Percentiles rank a stretch among this genome's conserved stretches.
These are phyloP conservation scores for Drosophila emarginata DNA, from an alignment of 2,888 invertebrate genomes.

Conservation along the genomic window DNA sequence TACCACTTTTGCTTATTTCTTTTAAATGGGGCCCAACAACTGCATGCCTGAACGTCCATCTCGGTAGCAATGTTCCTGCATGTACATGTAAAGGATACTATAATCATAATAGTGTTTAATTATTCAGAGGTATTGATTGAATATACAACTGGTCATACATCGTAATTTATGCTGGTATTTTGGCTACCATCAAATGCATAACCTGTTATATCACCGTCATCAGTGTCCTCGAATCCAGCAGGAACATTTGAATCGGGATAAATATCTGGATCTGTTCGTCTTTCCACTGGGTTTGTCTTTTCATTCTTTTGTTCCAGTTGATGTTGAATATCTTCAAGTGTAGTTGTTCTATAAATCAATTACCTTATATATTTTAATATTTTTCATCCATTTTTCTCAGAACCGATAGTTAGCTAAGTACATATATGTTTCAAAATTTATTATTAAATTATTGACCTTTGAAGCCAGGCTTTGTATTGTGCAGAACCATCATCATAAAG, in stretches of 20 bases:
- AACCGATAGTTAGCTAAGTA: no score
- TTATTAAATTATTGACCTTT: constrained; percentile 17
- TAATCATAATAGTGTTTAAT: neutral
- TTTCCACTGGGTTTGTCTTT: neutral
- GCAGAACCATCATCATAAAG: constrained; percentile 44
- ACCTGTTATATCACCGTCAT: constrained; percentile 34
- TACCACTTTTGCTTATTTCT: constrained; percentile 29
- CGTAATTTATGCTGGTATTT: neutral
- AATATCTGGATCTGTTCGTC: neutral
- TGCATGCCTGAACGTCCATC: neutral
- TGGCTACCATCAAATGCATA: constrained; percentile 24
- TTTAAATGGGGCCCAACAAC: neutral
- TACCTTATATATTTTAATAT: neutral
- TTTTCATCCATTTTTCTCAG: no score
- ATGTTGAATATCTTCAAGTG: constrained; percentile 9
- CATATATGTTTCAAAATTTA: no score
- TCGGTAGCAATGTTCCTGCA: neutral
- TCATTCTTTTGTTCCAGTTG: constrained; percentile 2
- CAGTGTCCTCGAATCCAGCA: constrained; percentile 7
- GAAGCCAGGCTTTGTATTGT: constrained; percentile 34
- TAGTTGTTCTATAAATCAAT: neutral
- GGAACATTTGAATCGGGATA: constrained; percentile 2
- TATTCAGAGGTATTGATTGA: neutral
- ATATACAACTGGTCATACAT: neutral
- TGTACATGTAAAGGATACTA: constrained; percentile 1